Evolutionary conservation across 2,888 invertebrate genomes (phyloP).

Genomic region (Watsonalla binaria): DNA sequence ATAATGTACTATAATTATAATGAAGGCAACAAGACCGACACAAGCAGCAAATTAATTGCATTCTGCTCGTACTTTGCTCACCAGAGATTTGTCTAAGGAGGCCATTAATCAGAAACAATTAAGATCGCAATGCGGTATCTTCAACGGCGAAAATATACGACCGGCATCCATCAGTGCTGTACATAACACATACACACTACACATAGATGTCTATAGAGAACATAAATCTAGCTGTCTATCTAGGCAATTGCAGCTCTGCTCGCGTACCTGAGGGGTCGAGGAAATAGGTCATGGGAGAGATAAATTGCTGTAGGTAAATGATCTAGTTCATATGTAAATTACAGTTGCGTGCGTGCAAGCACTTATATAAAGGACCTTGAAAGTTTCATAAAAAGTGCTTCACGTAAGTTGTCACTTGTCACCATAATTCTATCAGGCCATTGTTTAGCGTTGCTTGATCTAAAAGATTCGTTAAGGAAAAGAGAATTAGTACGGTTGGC

Average conservation of each 20-base stretch:
- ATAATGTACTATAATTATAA: too few relatives aligned
- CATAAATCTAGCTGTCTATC: conserved; percentile 12
- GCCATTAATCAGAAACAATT: conserved; percentile 1
- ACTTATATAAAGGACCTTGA: background rate
- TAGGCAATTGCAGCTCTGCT: conserved; percentile 17
- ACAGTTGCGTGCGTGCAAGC: conserved; percentile 7
- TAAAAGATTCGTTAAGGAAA: background rate
- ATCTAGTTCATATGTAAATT: conserved; percentile 11
- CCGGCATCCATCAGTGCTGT: background rate
- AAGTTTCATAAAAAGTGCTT: background rate
- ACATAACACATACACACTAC: background rate
- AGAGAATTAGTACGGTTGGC: conserved; percentile 8
- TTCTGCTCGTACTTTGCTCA: background rate
- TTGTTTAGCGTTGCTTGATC: background rate
- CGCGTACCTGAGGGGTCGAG: conserved; percentile 7
- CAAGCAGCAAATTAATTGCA: background rate
- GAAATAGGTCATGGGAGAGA: conserved; percentile 25
- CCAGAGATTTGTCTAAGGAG: background rate
- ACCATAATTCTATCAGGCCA: background rate
- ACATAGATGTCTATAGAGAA: conserved; percentile 6
- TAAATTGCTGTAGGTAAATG: conserved; percentile 2
- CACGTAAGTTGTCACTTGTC: background rate
- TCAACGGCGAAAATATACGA: background rate
- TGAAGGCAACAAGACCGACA: too few relatives aligned
- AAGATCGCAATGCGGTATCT: background rate